Evolutionary conservation across 2,113 vertebrate species (phyloP), one percentile per base, ranked within the genome.

Genomic region (Notothenia rossii): DNA sequence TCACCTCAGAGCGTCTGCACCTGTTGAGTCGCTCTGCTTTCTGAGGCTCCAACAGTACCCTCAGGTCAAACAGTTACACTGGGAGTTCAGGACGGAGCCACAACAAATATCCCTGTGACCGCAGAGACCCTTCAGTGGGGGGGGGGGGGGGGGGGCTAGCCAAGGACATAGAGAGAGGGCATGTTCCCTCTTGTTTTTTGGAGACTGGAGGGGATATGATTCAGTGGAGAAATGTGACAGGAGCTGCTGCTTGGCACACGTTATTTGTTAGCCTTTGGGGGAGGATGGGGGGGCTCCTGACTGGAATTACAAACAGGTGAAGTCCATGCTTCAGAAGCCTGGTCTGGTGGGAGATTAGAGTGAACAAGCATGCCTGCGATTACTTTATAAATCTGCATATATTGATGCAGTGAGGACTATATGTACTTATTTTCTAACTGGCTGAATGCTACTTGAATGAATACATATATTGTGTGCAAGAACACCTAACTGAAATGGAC

Each of bases 51-150:
- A 7, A 51, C 15, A n/a, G 66, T 67, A 45, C 20, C 43, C 40
- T 70, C 10, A 0, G 81, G 84, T 77, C 84, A 61, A 51, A 14
- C 62, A 43, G 67, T 84, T 85, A 88, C 62, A 79, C 80, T 66
- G 61, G 5, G 67, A 77, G 74, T 51, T 71, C 25, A 51, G 25
- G 25, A 25, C 10, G 0, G 15, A 66, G 80, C 49, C 6, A 18
- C 71, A 15, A 81, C 43, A 86, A 53, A 75, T 53, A 29, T 29
- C 29, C 29, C 29, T 29, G 29, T 29, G 29, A 25, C 25, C 25
- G 25, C 25, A 25, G 25, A 25, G 25, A 25, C 22, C 25, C 25
- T 25, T 2, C 25, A 25, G 25, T 25, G 29, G 29, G 29, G 29
- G 29, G 3, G 25, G 25, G 25, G 25, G 25, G 25, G 29, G 29